Evolutionary conservation across 2,888 invertebrate genomes (phyloP), one percentile per base, ranked within the genome.

Genomic region (Meghimatium bilineatum): DNA sequence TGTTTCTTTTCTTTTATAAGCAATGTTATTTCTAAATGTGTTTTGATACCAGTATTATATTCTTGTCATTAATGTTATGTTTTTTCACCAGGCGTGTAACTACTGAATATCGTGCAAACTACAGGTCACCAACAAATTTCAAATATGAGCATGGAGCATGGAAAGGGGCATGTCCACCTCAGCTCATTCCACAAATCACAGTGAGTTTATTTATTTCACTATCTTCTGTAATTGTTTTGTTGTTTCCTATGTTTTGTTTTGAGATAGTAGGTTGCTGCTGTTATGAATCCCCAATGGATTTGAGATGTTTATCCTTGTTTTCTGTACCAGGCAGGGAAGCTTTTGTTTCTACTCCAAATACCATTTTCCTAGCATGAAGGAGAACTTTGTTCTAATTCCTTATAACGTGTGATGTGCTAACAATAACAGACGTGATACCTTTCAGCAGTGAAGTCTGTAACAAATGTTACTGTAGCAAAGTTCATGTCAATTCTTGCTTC

Each of bases 21-120:
- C 23, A n/a, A 12, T 56, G 56, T 63, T 63, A n/a, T n/a, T 23
- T 5, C 12, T 63, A 8, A n/a, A 63, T 63, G 60, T n/a, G n/a
- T 63, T n/a, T 1, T 63, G 60, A 23, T 26, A 44, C 12, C 5
- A 8, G n/a, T 2, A 44, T 12, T 67, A 32, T 69, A 6, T 38
- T 36, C 44, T 52, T 32, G 29, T 52, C 17, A 32, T 32, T 52
- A 32, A 1, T 49, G 29, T 67, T 63, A 20, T 32, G 56, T 72
- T 60, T n/a, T 38, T 1, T 74, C 67, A 34, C 32, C 82, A 92
- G 91, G 77, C 83, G 87, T 36, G 82, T 80, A 8, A 86, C 85
- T 52, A 91, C 92, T 72, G 93, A 93, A 85, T 93, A 93, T 86
- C 71, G 86, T 8, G 85, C 90, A 49, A 93, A 93, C 88, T 93